A percentile compares a stretch with the other conserved stretches of the same genome.
phyloP scores from a whole-genome alignment of 2,113 vertebrate genomes.

The Edolisoma coerulescens region DNA sequence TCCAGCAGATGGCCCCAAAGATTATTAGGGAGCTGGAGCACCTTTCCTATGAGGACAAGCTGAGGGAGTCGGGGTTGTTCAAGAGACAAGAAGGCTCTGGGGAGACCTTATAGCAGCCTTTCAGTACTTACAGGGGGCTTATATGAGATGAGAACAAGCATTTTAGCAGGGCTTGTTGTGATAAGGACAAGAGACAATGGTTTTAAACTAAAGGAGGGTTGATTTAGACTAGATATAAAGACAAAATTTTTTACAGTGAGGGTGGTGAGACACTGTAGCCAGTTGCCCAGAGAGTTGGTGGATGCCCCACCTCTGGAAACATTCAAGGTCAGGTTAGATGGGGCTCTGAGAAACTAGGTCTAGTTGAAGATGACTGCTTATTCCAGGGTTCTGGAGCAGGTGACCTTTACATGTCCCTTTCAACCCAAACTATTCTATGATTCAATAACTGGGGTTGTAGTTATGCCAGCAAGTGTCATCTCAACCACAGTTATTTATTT shows the following conservation, averaged over 20 bases:
- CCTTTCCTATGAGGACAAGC: background rate
- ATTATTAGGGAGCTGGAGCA: background rate
- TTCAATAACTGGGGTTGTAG: background rate
- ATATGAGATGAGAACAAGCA: background rate
- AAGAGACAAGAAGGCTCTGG: background rate
- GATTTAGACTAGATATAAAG: background rate
- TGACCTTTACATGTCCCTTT: background rate
- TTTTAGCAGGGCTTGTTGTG: background rate
- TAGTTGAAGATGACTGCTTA: background rate
- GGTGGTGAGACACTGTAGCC: background rate
- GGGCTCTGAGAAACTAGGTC: background rate
- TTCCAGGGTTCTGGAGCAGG: background rate
- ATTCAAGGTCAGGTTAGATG: background rate
- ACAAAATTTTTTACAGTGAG: background rate
- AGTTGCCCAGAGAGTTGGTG: background rate
- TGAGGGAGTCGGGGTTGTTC: fast-evolving
- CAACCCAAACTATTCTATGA: background rate
- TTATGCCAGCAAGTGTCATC: background rate
- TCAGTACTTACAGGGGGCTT: background rate
- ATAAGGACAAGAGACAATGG: background rate
- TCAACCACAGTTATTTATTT: background rate
- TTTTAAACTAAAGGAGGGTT: background rate
- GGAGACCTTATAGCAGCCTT: background rate
- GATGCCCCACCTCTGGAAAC: background rate
- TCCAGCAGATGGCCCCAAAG: background rate